Evolutionary conservation across 2,797 vertebrate genomes (phyloP), one percentile per base, ranked within the genome.

Genomic region (Tangara arthus): DNA sequence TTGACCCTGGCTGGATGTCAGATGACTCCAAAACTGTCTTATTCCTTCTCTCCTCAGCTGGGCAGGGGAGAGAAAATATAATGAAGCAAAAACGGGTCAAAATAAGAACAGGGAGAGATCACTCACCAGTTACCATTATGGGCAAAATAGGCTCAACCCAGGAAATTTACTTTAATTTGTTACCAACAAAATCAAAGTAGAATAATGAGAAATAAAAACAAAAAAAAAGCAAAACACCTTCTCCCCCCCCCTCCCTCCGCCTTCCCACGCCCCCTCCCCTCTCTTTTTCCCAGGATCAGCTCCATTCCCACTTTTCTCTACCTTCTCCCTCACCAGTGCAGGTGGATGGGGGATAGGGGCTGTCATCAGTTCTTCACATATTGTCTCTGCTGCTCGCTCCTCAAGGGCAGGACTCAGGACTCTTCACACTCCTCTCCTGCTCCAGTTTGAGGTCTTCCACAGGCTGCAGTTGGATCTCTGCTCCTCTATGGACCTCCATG

Each of bases 61-160:
- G 23, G 12, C 11, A 42, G 28, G 27, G 3, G 35, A n/a, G 5
- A 49, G 15, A 53, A 78, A 47, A 61, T 15, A 35, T 24, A 61
- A 42, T 20, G 13, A 68, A 53, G 6, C 59, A 8, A 17, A 57
- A 35, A 35, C 10, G 13, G 15, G 4, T 32, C 9, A 19, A 59
- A 63, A 65, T 59, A 52, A 35, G 2, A 15, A 41, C 34, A 27
- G 10, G 7, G 39, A 34, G 57, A 89, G 30, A 41, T 14, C 8
- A 9, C 12, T 46, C 12, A 14, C 34, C 21, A 20, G 13, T 35
- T 52, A 46, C 12, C 12, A 13, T 26, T 26, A 41, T 12, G 15
- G 30, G 20, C 12, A 65, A 57, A 71, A 37, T 7, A 37, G n/a
- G 6, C 20, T 52, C 0, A 0, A 41, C 12, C 1, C 34, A 52